Conservation (phyloP, 2,888 invertebrate genomes). For the Dicyrtomina minuta region DNA sequence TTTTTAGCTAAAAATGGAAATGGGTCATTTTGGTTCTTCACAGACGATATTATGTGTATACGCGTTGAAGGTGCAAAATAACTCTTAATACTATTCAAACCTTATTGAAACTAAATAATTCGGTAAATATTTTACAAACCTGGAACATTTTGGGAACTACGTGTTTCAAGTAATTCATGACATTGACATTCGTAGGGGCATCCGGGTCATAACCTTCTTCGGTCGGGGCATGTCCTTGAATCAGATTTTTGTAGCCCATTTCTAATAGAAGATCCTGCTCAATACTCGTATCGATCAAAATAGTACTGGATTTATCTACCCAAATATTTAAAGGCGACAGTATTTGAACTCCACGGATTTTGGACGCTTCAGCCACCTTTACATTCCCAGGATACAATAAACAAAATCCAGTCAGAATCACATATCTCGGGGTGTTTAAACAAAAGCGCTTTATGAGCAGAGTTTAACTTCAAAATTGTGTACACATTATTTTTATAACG, state of each 20-base stretch:
- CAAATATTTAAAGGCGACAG: conserved; percentile 74
- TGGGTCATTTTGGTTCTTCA: too few relatives aligned
- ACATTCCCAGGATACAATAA: too few relatives aligned
- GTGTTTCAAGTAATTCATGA: conserved; percentile 83
- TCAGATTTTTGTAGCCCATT: conserved; percentile 77
- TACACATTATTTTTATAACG: neutral
- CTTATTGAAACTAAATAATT: neutral
- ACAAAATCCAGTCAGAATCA: too few relatives aligned
- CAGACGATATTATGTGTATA: too few relatives aligned
- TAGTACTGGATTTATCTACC: conserved; percentile 75
- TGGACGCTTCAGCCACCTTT: conserved; percentile 55
- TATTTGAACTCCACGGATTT: conserved; percentile 78
- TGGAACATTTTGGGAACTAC: conserved; percentile 85
- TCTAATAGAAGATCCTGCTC: conserved; percentile 71
- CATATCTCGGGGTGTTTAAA: neutral
- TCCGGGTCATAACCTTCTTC: too few relatives aligned
- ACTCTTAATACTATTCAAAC: neutral
- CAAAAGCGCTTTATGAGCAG: neutral
- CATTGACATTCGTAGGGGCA: conserved; percentile 71
- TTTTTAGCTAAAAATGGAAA: too few relatives aligned
- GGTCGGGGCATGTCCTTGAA: conserved; percentile 63
- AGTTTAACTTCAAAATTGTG: neutral
- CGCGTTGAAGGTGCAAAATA: too few relatives aligned
- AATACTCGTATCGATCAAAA: conserved; percentile 80
- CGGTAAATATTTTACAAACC: conserved; percentile 48